Base-by-base conservation (phyloP, 2,113 vertebrate genomes). In the Oreotrochilus melanogaster region DNA sequence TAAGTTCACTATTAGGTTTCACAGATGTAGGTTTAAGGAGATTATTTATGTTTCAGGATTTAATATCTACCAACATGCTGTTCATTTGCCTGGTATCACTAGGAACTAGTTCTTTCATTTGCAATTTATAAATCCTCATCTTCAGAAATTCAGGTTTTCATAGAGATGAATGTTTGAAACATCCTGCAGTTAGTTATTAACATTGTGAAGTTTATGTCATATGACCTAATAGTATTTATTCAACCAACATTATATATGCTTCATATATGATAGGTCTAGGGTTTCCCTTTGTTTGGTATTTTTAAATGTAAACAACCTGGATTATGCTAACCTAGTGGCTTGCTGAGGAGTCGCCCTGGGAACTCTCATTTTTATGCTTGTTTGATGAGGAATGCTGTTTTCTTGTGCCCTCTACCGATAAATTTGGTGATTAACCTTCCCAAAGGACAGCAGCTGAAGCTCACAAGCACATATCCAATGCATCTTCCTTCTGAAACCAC, bases 101-200 rank as follows among this genome's bases (percentile, higher is more conserved):
- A 85, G 81, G 83, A 85, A 94, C 57, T 43, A 43, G 82, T 72
- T 91, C 86, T 93, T 97, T 97, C 87, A 94, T 96, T 95, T 97
- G 78, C 92, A 86, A 21, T 95, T 89, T 95, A 53, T 86, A 93
- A 97, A 93, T 76, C 75, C 50, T 92, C 56, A 33, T 92, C 89
- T 85, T 96, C 78, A 25, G 12, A 71, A 73, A 42, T 53, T 71
- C 14, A 18, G 65, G 56, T 92, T 96, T 91, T 71, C 51, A 67
- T 61, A 88, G 67, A 92, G 25, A 25, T 42, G 54, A 54, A 88
- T 84, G 33, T 53, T 86, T 91, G 72, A 83, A 81, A 42, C n/a
- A 48, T 94, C 42, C 81, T 92, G 54, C 54, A n/a, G 35, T 94
- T 95, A 87, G 35, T 93, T 95, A 87, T 31, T 92, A 78, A 78